These are phyloP conservation scores for Allacma fusca DNA, from an alignment of 2,888 invertebrate genomes.

Conservation along the genomic window DNA sequence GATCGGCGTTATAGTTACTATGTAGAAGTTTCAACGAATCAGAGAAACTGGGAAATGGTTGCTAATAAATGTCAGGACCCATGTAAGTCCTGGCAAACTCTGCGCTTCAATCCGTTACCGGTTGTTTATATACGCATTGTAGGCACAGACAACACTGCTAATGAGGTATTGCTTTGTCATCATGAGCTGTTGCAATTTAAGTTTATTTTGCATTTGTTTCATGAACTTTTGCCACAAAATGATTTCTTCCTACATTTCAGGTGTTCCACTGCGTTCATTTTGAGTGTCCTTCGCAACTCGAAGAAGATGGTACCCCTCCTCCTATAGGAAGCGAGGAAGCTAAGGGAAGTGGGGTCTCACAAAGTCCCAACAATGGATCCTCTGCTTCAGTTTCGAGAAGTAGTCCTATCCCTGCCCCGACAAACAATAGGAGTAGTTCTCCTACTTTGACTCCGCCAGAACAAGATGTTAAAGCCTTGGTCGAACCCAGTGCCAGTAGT, in stretches of 20 bases:
- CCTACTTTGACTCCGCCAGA: neutral
- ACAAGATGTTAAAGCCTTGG: neutral
- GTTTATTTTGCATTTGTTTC: too few relatives aligned
- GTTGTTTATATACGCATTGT: constrained; percentile 94
- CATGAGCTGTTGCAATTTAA: neutral
- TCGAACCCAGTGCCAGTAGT: neutral
- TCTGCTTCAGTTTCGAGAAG: neutral
- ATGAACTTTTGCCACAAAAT: too few relatives aligned
- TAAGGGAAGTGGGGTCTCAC: neutral
- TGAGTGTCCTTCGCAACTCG: constrained; percentile 85
- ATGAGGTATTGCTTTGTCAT: constrained; percentile 74
- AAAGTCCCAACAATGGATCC: neutral
- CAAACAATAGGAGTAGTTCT: neutral
- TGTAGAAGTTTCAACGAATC: constrained; percentile 92
- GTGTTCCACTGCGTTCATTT: constrained; percentile 98
- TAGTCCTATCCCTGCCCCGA: neutral
- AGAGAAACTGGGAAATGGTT: constrained; percentile 90
- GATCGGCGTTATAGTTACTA: constrained; percentile 94
- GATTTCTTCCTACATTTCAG: too few relatives aligned
- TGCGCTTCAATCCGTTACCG: constrained; percentile 82
- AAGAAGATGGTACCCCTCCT: constrained; percentile 45
- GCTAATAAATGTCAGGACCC: constrained; percentile 85
- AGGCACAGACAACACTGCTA: constrained; percentile 96
- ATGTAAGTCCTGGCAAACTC: constrained; percentile 94
- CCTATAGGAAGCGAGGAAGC: neutral